These are phyloP conservation scores for Onychostoma macrolepis DNA, from an alignment of 2,113 vertebrate species.

Conservation along the genomic window DNA sequence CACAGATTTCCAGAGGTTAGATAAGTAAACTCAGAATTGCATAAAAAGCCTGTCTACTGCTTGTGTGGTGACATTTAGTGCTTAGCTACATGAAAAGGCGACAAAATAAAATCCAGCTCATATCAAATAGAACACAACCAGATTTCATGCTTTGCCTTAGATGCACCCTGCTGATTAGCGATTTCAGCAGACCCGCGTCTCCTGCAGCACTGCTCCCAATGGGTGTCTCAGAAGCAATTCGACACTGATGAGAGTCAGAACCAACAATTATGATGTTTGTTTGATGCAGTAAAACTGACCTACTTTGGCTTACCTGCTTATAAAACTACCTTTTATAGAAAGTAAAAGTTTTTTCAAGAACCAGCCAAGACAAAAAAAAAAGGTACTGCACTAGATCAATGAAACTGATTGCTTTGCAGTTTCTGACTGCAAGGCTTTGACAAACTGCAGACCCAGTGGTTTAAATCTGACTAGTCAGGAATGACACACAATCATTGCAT, in stretches of 20 bases:
- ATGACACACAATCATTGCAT: not conserved
- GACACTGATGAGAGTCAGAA: constrained; percentile 4
- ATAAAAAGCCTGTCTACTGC: not conserved
- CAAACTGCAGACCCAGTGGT: constrained; percentile 39
- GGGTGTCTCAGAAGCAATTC: constrained; percentile 22
- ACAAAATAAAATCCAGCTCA: constrained; percentile 18
- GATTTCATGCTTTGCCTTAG: not conserved
- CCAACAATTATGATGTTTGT: not conserved
- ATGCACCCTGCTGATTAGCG: constrained; percentile 45
- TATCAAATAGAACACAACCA: constrained; percentile 42
- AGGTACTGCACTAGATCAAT: constrained; percentile 31
- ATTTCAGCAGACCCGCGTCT: constrained; percentile 29
- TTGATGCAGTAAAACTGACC: constrained; percentile 31
- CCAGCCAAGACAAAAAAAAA: not conserved
- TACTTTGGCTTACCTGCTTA: constrained; percentile 8
- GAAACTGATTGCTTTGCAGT: constrained; percentile 16
- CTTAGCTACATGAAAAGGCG: not conserved
- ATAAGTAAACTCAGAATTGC: not conserved
- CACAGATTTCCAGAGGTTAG: not conserved
- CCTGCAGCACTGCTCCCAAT: constrained; percentile 20
- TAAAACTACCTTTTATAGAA: not conserved
- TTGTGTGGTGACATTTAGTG: not conserved
- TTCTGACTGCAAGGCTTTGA: constrained; percentile 39
- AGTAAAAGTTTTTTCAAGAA: constrained; percentile 9
- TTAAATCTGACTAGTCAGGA: not conserved